phyloP scores from a whole-genome alignment of 2,797 vertebrate genomes.

The Paguma larvata region DNA sequence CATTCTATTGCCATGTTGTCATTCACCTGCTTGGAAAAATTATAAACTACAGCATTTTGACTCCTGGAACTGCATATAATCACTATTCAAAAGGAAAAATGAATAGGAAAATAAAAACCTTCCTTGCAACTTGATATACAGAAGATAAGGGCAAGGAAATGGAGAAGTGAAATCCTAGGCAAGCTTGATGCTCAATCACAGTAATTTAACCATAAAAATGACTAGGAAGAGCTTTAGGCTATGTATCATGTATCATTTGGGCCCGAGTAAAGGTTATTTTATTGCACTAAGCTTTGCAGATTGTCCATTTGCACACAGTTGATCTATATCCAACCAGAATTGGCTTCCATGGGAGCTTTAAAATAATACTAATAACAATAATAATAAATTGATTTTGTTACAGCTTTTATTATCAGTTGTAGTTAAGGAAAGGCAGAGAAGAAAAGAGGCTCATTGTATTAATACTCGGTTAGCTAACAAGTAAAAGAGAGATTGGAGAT shows the following conservation, averaged over 20 bases:
- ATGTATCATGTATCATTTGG: background rate
- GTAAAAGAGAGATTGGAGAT: slow-evolving; percentile 30
- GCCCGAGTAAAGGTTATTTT: background rate
- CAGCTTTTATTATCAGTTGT: slow-evolving; percentile 49
- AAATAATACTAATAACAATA: background rate
- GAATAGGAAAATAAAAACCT: slow-evolving; percentile 57
- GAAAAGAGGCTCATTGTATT: background rate
- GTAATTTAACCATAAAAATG: slow-evolving; percentile 62
- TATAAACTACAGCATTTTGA: slow-evolving; percentile 43
- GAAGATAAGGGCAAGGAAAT: slow-evolving; percentile 45
- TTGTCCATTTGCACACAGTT: background rate
- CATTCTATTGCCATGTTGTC: background rate
- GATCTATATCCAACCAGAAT: background rate
- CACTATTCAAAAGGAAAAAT: slow-evolving; percentile 56
- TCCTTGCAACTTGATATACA: slow-evolving; percentile 2
- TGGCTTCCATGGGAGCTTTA: background rate
- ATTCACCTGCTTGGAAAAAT: slow-evolving; percentile 27
- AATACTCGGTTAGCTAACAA: background rate
- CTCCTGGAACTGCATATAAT: slow-evolving; percentile 47
- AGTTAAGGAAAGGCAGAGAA: slow-evolving; percentile 11
- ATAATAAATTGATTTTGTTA: slow-evolving; percentile 33
- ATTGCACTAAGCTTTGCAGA: background rate
- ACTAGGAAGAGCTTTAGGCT: background rate
- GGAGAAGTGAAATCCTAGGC: slow-evolving; percentile 28
- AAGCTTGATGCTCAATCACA: slow-evolving; percentile 54